These are phyloP conservation scores for Colletes collaris DNA, from an alignment of 2,888 invertebrate species.

Conservation along the genomic window DNA sequence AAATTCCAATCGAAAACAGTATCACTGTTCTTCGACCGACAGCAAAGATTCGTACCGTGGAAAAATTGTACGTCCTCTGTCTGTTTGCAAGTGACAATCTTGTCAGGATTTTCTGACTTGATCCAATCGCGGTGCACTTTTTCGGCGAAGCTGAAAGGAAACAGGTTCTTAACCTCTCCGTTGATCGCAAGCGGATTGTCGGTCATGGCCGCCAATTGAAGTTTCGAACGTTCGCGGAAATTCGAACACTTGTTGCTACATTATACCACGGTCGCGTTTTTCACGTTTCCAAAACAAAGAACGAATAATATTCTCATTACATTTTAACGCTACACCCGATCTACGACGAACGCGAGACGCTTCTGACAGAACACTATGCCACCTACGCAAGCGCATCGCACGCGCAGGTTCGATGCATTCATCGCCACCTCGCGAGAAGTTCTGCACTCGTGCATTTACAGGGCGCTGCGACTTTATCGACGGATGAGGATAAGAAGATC, in stretches of 20 bases:
- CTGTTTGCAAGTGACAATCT: constrained; percentile 22
- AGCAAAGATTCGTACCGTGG: constrained; percentile 16
- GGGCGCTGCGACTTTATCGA: constrained; percentile 15
- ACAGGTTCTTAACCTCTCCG: constrained; percentile 24
- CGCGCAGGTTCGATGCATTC: neutral
- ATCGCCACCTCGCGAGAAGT: constrained; percentile 23
- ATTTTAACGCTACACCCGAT: constrained; percentile 8
- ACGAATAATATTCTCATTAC: constrained; percentile 1
- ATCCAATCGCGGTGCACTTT: constrained; percentile 62
- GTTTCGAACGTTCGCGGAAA: constrained; percentile 9
- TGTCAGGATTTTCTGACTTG: constrained; percentile 56
- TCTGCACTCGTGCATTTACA: neutral
- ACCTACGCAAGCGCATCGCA: constrained; percentile 16
- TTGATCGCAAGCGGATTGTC: constrained; percentile 7
- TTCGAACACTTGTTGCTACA: constrained; percentile 17
- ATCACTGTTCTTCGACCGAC: constrained; percentile 27
- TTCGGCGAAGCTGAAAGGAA: constrained; percentile 50
- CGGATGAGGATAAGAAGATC: neutral
- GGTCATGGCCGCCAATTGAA: constrained; percentile 23
- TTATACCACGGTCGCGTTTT: constrained; percentile 7
- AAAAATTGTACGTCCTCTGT: constrained; percentile 29
- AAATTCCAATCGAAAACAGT: constrained; percentile 60
- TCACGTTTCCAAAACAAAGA: constrained; percentile 13
- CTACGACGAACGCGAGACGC: constrained; percentile 25
- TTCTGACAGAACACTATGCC: constrained; percentile 16